phyloP scores from a whole-genome alignment of 2,888 invertebrate genomes.

The Orthonevra nobilis region DNA sequence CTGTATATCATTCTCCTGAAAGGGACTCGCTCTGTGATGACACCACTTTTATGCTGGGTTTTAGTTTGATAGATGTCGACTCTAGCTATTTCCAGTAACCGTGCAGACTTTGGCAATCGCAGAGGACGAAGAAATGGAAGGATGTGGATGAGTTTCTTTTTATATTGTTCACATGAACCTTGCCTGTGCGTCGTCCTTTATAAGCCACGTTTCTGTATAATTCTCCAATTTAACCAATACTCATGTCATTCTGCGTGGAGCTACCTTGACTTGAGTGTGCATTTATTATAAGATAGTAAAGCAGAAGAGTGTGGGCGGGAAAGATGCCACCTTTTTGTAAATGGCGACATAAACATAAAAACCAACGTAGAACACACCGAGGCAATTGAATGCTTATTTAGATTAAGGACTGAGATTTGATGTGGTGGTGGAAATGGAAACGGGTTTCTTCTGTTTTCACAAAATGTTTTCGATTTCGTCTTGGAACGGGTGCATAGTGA shows the following conservation, averaged over 20 bases:
- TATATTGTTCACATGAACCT: too few species aligned
- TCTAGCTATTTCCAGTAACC: slow-evolving; percentile 36
- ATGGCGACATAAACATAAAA: slow-evolving; percentile 69
- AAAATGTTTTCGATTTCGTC: slow-evolving; percentile 38
- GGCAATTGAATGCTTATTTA: slow-evolving; percentile 70
- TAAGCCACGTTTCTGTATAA: slow-evolving; percentile 65
- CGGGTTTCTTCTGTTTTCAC: slow-evolving; percentile 40
- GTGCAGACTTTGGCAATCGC: slow-evolving; percentile 15
- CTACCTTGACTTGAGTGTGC: slow-evolving; percentile 40
- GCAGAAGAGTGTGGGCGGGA: slow-evolving; percentile 27
- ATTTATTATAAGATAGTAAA: not conserved
- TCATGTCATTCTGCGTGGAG: slow-evolving; percentile 50
- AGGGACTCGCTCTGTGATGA: slow-evolving; percentile 52
- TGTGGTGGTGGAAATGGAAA: slow-evolving; percentile 27
- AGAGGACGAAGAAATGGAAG: slow-evolving; percentile 11
- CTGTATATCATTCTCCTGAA: slow-evolving; percentile 50
- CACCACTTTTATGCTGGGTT: slow-evolving; percentile 69
- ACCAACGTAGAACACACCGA: slow-evolving; percentile 66
- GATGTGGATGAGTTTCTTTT: not conserved
- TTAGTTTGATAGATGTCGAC: slow-evolving; percentile 69
- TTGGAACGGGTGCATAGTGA: slow-evolving; percentile 34
- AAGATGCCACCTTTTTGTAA: slow-evolving; percentile 68
- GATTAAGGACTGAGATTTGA: slow-evolving; percentile 64
- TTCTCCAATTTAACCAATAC: slow-evolving; percentile 68
- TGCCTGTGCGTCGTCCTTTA: slow-evolving; percentile 11